Conservation (phyloP, 2,113 vertebrate species). For the Lanius ludovicianus region DNA sequence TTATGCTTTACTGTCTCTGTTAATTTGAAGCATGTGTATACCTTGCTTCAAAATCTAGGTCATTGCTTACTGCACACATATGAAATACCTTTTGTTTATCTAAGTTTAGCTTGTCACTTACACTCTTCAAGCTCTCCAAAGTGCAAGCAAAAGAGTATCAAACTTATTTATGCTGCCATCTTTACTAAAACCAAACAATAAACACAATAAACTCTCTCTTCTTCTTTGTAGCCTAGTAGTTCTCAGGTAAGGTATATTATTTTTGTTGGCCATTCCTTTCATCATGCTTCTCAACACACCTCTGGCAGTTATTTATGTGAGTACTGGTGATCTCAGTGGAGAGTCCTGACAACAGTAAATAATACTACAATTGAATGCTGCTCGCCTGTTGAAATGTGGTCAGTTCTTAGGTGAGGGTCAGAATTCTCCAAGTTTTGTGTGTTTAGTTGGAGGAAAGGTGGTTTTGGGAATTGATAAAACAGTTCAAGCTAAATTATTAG, state of each 20-base stretch:
- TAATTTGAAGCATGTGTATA: neutral
- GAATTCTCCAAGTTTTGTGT: neutral
- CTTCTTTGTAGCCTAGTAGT: neutral
- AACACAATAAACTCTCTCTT: neutral
- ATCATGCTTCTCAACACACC: neutral
- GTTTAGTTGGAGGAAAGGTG: neutral
- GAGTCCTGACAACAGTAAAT: neutral
- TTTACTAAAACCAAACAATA: neutral
- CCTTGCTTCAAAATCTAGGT: constrained; percentile 3
- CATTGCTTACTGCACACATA: neutral
- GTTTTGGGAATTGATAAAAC: neutral
- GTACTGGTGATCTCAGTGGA: neutral
- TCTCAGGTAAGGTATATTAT: neutral
- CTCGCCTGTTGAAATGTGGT: neutral
- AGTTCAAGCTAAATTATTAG: neutral
- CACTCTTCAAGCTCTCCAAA: neutral
- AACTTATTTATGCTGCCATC: neutral
- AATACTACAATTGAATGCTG: neutral
- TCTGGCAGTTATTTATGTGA: neutral
- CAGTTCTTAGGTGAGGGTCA: neutral
- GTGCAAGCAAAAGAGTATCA: neutral
- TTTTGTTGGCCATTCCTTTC: neutral
- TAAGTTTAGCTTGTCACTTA: neutral
- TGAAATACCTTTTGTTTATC: neutral
- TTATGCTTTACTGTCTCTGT: neutral